These are phyloP conservation scores for Malacoraja senta DNA, from an alignment of 2,797 vertebrate genomes.

Conservation along the genomic window DNA sequence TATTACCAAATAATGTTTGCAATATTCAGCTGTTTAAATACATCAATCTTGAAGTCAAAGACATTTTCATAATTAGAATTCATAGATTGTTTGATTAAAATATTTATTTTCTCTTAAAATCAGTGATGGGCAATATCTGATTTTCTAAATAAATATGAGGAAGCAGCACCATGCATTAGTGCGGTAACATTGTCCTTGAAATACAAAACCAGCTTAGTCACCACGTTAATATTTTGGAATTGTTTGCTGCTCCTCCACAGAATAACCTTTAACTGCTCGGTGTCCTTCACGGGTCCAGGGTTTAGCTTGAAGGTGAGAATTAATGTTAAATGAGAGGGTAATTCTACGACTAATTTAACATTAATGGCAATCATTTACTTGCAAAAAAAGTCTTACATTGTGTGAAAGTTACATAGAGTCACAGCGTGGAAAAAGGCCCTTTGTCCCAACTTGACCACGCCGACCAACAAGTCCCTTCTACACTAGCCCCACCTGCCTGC, in stretches of 20 bases:
- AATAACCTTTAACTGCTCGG: not conserved
- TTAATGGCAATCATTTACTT: constrained; percentile 3
- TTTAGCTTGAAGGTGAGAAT: not conserved
- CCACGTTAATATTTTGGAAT: not conserved
- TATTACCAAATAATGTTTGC: not conserved
- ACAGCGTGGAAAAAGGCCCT: no score
- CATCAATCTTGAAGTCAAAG: not conserved
- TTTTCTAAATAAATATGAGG: not conserved
- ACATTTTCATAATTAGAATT: not conserved
- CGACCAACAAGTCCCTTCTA: no score
- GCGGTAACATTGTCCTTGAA: not conserved
- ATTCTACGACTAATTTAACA: constrained; percentile 2
- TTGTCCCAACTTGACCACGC: no score
- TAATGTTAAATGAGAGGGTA: not conserved
- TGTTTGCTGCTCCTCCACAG: not conserved
- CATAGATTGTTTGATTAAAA: not conserved
- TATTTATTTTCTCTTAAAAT: not conserved
- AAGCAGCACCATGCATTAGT: not conserved
- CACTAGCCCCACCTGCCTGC: no score
- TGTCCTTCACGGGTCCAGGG: not conserved
- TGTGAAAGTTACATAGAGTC: no score
- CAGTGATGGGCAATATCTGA: not conserved
- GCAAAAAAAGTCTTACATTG: not conserved
- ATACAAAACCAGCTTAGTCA: not conserved
- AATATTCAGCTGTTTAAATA: not conserved